Evolutionary conservation across 2,888 invertebrate genomes (phyloP), one percentile per base, ranked within the genome.

Genomic region (Lydus trimaculatus): DNA sequence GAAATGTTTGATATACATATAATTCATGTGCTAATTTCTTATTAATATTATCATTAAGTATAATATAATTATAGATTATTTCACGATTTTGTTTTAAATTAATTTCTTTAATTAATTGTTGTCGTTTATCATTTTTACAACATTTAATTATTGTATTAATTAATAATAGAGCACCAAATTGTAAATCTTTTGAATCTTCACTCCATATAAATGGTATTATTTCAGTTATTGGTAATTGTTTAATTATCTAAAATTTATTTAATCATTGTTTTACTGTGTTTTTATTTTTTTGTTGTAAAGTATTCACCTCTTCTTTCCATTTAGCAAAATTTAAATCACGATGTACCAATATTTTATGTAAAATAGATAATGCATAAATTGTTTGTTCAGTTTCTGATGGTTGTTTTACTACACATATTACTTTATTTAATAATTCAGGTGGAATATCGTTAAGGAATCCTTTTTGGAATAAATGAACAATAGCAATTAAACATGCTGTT

Each of bases 1-100:
- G 71, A 64, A 79, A 80, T 0, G 83, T 82, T 69, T 85, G 84
- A 67, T 82, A 79, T 58, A 84, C 79, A 66, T 83, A 84, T 15
- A 85, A 69, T 71, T 84, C 82, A 64, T 81, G 83, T 25, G 82
- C 82, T 74, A 82, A 82, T 31, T 74, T 74, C 56, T 73, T 77
- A 25, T 78, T 77, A 17, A 79, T 65, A 43, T 73, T 72, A 6
- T 73, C 74, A n/a, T 63, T 58, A 13, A 66, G 62, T 11, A 81
- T 81, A 11, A 81, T 75, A 58, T 74, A 56, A 43, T 76, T 73
- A 52, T 78, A 81, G 72, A 77, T 79, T 63, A 67, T 70, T 70
- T 80, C 76, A 65, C 79, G 70, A 66, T 75, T 78, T 36, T 72
- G 68, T 33, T 67, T 79, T 58, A 69, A 67, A 64, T 82, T 82